Base-by-base conservation (phyloP, 2,113 vertebrate genomes). In the Mormyrus iriodes region DNA sequence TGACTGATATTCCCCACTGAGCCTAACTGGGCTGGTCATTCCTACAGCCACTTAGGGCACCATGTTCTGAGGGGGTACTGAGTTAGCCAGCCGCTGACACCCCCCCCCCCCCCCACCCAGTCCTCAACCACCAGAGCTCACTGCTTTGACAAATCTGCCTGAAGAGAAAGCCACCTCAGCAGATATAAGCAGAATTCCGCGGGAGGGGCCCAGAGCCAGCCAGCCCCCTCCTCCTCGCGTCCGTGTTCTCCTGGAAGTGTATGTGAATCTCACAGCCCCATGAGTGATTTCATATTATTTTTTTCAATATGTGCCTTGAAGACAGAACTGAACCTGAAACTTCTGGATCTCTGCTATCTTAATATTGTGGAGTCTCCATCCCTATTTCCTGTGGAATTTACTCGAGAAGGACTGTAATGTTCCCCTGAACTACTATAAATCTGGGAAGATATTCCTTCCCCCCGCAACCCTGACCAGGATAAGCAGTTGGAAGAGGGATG, bases 401-500 rank as follows among this genome's bases (percentile, higher is more conserved):
- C 85, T 86, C 24, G n/a, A 31, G 51, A 53, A 35, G 87, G 12
- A 91, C 92, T 94, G 88, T 48, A 89, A 92, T 91, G 91, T 90
- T 92, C 90, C 91, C 92, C 91, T 92, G 92, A 89, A 89, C 93
- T 87, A 88, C 92, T 61, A 92, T 95, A 95, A 95, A 95, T 96
- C 93, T 93, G 92, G 94, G 93, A 93, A 90, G 39, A 90, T 92
- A 94, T 91, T 92, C 85, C 91, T 88, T n/a, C 35, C 84, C 89
- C 90, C 88, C 90, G 19, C 61, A 69, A 69, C 61, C 27, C 61
- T 69, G 61, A 69, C n/a, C 27, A 0, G 61, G 61, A 69, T 69
- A 69, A 69, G 61, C 10, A 31, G n/a, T 31, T 13, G 61, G 61
- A 69, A 69, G 61, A 31, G 61, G n/a, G 61, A 69, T 69, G 61